A percentile compares a stretch with the other conserved stretches of the same genome.
phyloP scores from a whole-genome alignment of 2,113 vertebrate species.

The Pogonocichla stellata region DNA sequence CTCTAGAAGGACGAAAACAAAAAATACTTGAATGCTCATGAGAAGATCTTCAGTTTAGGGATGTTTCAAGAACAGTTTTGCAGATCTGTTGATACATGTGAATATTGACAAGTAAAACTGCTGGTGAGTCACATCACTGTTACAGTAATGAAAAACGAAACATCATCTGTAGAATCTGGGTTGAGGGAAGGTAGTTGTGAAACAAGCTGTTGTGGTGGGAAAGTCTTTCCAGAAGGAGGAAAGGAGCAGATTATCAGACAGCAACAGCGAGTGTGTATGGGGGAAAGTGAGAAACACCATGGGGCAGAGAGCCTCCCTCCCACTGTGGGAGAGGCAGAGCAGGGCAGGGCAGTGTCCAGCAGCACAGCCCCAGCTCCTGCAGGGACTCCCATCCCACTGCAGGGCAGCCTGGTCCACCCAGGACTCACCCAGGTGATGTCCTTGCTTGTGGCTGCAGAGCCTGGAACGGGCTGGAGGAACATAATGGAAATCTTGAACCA shows the following conservation, averaged over 20 bases:
- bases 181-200: neutral
- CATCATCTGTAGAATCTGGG: neutral
- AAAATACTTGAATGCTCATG: neutral
- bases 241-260: neutral
- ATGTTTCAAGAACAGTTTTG: neutral
- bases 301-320: neutral
- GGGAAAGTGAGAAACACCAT: neutral
- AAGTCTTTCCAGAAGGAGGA: neutral
- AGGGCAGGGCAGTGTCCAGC: neutral
- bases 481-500: neutral
- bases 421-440: neutral
- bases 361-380: neutral
- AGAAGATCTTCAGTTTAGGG: neutral
- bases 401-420: neutral
- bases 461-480: neutral
- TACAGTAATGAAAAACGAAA: neutral
- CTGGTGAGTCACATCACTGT: fast-evolving
- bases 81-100: neutral
- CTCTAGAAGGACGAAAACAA: neutral
- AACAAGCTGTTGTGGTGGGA: neutral
- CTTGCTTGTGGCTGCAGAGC: neutral
- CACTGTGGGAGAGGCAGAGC: neutral
- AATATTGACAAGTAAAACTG: neutral
- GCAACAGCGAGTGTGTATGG: neutral
- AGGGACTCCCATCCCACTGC: neutral